Percentiles rank a stretch among this genome's conserved stretches.
phyloP scores from a whole-genome alignment of 2,797 vertebrate genomes.

The Cuculus canorus region DNA sequence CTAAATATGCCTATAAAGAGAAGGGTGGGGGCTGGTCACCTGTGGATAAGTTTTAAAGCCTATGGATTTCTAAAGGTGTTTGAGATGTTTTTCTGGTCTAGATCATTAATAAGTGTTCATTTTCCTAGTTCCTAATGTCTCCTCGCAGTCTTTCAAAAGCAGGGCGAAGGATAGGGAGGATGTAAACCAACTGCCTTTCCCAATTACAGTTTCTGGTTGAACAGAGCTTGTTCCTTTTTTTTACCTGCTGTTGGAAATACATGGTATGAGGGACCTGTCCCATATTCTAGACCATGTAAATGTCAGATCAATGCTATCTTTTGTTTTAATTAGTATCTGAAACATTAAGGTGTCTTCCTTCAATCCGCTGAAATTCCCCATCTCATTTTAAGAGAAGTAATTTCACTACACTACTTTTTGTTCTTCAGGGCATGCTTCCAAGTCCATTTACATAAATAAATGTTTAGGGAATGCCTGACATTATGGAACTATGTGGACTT shows the following conservation, averaged over 20 bases:
- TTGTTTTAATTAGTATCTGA: constrained; percentile 16
- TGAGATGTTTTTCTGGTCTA: background rate
- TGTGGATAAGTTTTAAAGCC: background rate
- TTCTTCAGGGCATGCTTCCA: constrained; percentile 10
- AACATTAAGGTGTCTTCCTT: background rate
- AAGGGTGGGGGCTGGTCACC: background rate
- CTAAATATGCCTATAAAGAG: background rate
- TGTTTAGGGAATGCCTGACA: background rate
- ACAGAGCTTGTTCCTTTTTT: background rate
- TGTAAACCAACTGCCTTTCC: background rate
- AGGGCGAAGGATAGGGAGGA: background rate
- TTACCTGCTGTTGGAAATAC: background rate
- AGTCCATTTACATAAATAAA: constrained; percentile 27
- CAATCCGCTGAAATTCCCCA: background rate
- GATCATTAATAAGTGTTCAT: background rate
- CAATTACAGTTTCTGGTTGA: background rate
- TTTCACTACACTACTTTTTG: background rate
- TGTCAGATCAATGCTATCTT: background rate
- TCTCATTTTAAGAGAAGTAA: background rate
- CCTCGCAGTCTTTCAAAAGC: background rate
- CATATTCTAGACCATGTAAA: background rate
- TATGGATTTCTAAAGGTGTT: background rate
- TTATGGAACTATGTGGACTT: constrained; percentile 10
- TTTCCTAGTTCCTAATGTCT: background rate
- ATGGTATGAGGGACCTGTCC: background rate